These are phyloP conservation scores for Drosophila truncata DNA, from an alignment of 1,140 invertebrate species.

Conservation along the genomic window DNA sequence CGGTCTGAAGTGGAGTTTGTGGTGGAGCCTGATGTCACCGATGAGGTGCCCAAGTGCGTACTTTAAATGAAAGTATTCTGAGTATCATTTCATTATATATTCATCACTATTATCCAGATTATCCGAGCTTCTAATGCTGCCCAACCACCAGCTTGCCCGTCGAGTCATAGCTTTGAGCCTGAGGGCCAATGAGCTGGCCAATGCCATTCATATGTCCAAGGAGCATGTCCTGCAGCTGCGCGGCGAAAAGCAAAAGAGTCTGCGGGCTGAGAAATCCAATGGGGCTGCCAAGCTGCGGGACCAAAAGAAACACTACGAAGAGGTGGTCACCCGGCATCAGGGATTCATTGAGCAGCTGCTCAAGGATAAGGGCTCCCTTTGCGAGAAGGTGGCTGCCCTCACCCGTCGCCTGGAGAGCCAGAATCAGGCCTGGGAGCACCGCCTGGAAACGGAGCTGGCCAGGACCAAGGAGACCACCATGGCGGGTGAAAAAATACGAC, in stretches of 20 bases:
- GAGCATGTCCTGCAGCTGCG: constrained; percentile 79
- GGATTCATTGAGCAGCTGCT: constrained; percentile 90
- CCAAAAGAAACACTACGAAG: constrained; percentile 89
- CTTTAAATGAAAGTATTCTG: neutral
- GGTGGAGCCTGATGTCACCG: constrained; percentile 80
- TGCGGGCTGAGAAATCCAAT: constrained; percentile 75
- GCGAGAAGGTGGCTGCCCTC: constrained; percentile 89
- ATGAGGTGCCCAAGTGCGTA: constrained; percentile 84
- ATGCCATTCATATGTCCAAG: constrained; percentile 83
- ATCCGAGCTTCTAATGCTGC: constrained; percentile 80
- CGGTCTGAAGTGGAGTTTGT: constrained; percentile 82
- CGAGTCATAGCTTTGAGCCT: constrained; percentile 76
- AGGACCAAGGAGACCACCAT: constrained; percentile 88
- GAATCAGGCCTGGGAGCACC: constrained; percentile 87
- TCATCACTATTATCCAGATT: constrained; percentile 34
- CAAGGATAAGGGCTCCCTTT: constrained; percentile 88
- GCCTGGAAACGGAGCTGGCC: constrained; percentile 88
- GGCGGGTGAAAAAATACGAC: constrained; percentile 89
- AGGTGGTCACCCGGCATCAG: constrained; percentile 88
- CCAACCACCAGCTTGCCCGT: constrained; percentile 83
- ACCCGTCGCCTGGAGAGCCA: constrained; percentile 86
- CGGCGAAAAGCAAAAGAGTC: constrained; percentile 74
- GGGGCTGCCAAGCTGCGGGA: constrained; percentile 85
- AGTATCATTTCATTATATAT: no score
- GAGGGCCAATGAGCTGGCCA: constrained; percentile 83